Evolutionary conservation across 2,113 vertebrate genomes (phyloP).

Genomic region (Acanthisitta chloris): DNA sequence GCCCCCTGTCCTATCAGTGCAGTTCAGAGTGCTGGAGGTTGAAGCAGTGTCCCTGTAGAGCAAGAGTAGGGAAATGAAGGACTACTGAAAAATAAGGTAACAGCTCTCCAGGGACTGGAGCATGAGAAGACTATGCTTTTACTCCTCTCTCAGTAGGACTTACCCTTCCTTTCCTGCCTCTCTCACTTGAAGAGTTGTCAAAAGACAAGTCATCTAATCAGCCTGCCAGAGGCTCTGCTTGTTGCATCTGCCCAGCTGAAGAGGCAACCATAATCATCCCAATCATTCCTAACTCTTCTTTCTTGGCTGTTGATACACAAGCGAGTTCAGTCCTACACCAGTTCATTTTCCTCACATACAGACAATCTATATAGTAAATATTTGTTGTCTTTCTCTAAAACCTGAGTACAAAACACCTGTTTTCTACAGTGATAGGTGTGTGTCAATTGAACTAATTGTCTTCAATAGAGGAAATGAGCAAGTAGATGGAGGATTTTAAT

Average conservation of each 20-base stretch:
- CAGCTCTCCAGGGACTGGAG: not conserved
- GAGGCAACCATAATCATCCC: not conserved
- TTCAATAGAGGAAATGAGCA: not conserved
- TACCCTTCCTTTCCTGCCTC: not conserved
- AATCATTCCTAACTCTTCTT: not conserved
- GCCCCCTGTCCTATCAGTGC: too few relatives aligned
- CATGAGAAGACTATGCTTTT: not conserved
- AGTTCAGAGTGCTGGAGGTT: not conserved
- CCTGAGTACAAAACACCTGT: not conserved
- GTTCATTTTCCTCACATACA: not conserved
- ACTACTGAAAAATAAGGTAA: not conserved
- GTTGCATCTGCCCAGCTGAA: not conserved
- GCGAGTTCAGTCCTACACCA: not conserved
- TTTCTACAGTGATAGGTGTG: not conserved
- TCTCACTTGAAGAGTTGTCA: not conserved
- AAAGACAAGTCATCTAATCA: not conserved
- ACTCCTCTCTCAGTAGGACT: not conserved
- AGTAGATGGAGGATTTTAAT: constrained; percentile 1
- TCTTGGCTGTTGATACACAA: not conserved
- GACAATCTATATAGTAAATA: not conserved
- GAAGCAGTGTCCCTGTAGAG: not conserved
- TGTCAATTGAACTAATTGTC: not conserved
- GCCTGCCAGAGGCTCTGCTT: not conserved
- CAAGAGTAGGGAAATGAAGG: not conserved
- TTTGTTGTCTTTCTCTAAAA: not conserved